These are phyloP conservation scores for Orius laevigatus DNA, from an alignment of 1,140 invertebrate genomes.

Conservation along the genomic window DNA sequence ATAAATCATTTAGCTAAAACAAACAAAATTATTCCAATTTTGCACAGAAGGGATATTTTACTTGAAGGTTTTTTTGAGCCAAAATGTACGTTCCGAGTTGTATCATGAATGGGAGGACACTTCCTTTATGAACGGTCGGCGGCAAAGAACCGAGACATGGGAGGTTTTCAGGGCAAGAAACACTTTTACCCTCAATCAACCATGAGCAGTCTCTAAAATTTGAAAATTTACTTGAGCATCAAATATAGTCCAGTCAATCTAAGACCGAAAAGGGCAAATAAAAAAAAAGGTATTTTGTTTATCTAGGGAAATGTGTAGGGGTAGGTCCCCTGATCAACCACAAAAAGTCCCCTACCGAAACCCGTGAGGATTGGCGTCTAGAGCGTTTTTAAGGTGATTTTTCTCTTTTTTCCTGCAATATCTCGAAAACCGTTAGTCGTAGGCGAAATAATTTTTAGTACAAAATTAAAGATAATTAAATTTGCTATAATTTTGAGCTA, in stretches of 20 bases:
- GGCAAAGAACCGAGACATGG: slow-evolving; percentile 19
- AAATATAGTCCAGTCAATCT: no score
- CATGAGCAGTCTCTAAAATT: slow-evolving; percentile 19
- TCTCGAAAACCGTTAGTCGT: no score
- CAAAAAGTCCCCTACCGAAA: no score
- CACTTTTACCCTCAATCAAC: slow-evolving; percentile 15
- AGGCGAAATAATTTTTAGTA: no score
- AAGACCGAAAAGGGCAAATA: neutral
- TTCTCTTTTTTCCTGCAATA: no score
- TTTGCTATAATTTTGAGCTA: no score
- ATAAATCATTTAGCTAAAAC: slow-evolving; percentile 16
- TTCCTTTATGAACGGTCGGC: slow-evolving; percentile 15
- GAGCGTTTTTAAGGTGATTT: no score
- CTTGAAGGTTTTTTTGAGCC: slow-evolving; percentile 13
- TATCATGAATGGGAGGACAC: slow-evolving; percentile 18
- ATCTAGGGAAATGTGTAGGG: no score
- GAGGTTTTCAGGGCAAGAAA: slow-evolving; percentile 18
- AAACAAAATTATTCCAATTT: neutral
- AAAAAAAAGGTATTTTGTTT: neutral
- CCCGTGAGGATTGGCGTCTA: no score
- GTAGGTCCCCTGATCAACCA: no score
- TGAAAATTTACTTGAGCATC: slow-evolving; percentile 1
- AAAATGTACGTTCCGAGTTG: slow-evolving; percentile 15
- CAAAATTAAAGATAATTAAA: no score
- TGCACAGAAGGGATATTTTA: neutral